Percentiles rank a stretch among this genome's conserved stretches.
Conservation (phyloP, 2,888 invertebrate genomes). For the Rutpela maculata region DNA sequence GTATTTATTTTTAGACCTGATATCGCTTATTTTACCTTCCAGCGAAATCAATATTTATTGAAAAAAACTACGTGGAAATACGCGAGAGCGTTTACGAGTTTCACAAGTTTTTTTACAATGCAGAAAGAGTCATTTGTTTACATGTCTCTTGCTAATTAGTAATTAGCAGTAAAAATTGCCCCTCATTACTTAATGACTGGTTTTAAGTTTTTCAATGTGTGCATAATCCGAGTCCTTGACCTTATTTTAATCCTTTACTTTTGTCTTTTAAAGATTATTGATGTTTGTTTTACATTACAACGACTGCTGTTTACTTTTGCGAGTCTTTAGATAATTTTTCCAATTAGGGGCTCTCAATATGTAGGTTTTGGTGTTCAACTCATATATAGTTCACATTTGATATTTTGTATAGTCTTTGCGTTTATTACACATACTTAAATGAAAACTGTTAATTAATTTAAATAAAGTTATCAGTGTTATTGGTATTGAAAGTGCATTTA, state of each 20-base stretch:
- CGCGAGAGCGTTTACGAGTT: neutral
- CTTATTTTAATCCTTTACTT: neutral
- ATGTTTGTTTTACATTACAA: neutral
- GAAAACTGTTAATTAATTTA: too few relatives aligned
- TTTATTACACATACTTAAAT: too few relatives aligned
- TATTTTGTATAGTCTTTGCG: too few relatives aligned
- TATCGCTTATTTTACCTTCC: neutral
- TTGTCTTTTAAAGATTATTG: neutral
- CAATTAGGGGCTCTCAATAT: too few relatives aligned
- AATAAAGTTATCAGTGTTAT: too few relatives aligned
- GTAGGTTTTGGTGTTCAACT: too few relatives aligned
- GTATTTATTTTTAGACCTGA: slow-evolving; percentile 7
- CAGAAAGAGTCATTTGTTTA: neutral
- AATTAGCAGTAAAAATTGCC: neutral
- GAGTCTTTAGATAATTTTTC: too few relatives aligned
- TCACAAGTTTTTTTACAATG: neutral
- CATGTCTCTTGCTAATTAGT: neutral
- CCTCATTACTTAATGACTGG: neutral
- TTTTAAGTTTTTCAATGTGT: neutral
- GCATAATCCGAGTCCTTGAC: neutral
- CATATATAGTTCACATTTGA: too few relatives aligned
- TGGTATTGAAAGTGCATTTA: too few relatives aligned
- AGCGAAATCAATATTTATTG: slow-evolving; percentile 1
- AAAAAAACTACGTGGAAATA: neutral
- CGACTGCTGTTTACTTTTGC: neutral